Conservation (phyloP, 2,113 vertebrate species). For the Manacus vitellinus region DNA sequence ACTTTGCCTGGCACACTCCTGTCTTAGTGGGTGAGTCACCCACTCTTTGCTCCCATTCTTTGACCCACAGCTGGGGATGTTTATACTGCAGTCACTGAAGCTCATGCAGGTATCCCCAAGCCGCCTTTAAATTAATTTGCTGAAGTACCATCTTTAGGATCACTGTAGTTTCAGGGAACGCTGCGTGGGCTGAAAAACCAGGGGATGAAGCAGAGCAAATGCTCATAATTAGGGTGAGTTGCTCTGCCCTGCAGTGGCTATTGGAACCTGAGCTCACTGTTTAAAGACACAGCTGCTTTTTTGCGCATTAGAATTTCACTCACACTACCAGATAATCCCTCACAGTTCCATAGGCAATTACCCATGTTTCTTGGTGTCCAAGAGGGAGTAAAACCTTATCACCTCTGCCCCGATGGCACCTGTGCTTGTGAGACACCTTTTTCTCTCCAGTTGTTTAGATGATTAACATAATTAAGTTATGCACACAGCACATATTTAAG, state of each 20-base stretch:
- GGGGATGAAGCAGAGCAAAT: constrained; percentile 5
- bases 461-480: constrained; percentile 51
- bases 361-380: constrained; percentile 27
- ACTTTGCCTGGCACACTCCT: constrained; percentile 18
- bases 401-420: not conserved
- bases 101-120: constrained; percentile 6
- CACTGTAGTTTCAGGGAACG: not conserved
- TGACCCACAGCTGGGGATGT: not conserved
- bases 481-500: not conserved
- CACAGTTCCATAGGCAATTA: constrained; percentile 48
- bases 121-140: constrained; percentile 48
- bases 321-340: constrained; percentile 48
- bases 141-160: not conserved
- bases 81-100: not conserved
- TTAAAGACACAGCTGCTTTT: constrained; percentile 1
- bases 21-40: constrained; percentile 1
- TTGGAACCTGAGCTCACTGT: not conserved
- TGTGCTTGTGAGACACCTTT: not conserved
- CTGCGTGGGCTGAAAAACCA: constrained; percentile 19
- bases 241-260: not conserved
- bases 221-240: constrained; percentile 15
- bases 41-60: not conserved
- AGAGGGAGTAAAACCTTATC: constrained; percentile 59
- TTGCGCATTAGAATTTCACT: constrained; percentile 13
- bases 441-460: constrained; percentile 36